These are phyloP conservation scores for Polymixis lichenea DNA, from an alignment of 2,888 invertebrate genomes.

Conservation along the genomic window DNA sequence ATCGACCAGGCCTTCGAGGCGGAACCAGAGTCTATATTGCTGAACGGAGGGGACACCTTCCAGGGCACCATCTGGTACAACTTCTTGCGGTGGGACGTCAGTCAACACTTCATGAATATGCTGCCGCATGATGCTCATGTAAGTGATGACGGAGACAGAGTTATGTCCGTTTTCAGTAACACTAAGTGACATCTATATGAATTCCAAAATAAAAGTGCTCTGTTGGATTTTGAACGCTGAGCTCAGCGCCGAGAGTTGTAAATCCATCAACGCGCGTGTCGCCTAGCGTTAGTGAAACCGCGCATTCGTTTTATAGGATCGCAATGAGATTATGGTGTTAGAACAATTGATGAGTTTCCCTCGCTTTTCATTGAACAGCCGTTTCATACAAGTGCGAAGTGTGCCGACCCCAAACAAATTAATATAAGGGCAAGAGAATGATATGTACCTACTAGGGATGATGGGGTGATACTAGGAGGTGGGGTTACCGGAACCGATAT, in stretches of 20 bases:
- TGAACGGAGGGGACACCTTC: conserved; percentile 93
- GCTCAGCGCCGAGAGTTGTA: background rate
- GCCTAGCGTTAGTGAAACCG: background rate
- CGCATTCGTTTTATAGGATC: background rate
- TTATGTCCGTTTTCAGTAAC: background rate
- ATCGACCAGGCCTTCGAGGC: conserved; percentile 84
- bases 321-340: background rate
- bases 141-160: conserved; percentile 67
- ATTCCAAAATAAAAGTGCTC: background rate
- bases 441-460: too few species aligned
- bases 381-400: too few species aligned
- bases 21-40: conserved; percentile 92
- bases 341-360: background rate
- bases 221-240: background rate
- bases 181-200: background rate
- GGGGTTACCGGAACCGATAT: too few species aligned
- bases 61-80: conserved; percentile 95
- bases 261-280: background rate
- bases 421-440: too few species aligned
- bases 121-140: conserved; percentile 95
- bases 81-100: conserved; percentile 93
- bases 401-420: too few species aligned
- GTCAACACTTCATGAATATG: conserved; percentile 93
- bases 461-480: too few species aligned
- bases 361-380: too few species aligned